Evolutionary conservation across 2,888 invertebrate genomes (phyloP).

Genomic region (Monoplex corrugatus): DNA sequence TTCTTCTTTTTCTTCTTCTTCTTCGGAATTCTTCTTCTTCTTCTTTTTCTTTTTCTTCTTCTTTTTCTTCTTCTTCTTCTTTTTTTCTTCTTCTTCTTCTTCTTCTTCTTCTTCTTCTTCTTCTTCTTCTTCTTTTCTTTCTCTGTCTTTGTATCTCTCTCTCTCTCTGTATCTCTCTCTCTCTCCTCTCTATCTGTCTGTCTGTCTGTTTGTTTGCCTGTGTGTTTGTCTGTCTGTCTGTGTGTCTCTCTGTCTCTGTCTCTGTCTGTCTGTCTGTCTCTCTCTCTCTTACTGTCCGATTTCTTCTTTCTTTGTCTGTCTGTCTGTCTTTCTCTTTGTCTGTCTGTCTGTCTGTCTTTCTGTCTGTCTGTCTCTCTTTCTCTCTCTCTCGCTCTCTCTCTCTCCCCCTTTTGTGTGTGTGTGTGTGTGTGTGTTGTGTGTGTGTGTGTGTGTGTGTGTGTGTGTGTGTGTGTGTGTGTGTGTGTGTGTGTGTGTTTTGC

Average conservation of each 20-base stretch:
- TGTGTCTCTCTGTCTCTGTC: neutral
- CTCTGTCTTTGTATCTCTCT: conserved; percentile 6
- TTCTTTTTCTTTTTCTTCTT: neutral
- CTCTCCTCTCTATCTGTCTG: neutral
- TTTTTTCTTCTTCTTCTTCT: neutral
- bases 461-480: neutral
- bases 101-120: neutral
- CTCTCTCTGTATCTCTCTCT: neutral
- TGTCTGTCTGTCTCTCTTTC: neutral
- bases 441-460: too few relatives aligned
- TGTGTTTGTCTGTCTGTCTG: neutral
- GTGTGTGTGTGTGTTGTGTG: neutral
- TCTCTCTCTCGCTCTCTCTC: neutral
- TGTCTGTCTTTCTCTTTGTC: neutral
- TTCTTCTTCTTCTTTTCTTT: neutral
- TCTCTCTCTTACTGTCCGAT: neutral
- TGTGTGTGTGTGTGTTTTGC: neutral
- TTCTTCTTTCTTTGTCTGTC: neutral
- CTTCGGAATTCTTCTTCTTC: neutral
- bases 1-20: neutral
- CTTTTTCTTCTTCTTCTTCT: neutral
- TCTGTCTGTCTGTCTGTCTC: neutral
- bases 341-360: neutral
- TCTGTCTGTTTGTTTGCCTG: neutral
- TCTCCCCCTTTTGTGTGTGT: neutral